Evolutionary conservation across 2,797 vertebrate genomes (phyloP).

Genomic region (Protosalanx chinensis): DNA sequence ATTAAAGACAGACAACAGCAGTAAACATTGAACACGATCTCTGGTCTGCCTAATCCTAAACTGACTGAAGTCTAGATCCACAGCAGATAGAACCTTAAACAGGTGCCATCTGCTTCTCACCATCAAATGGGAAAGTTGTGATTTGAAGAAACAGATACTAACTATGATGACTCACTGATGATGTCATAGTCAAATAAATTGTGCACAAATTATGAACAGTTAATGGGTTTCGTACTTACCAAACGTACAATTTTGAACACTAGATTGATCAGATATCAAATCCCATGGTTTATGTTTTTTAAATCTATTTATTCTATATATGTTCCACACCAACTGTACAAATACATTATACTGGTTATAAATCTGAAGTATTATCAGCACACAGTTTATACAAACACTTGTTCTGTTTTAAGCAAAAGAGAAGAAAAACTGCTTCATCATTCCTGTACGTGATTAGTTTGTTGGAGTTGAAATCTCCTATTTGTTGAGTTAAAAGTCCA

Average conservation of each 20-base stretch:
- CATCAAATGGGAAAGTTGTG: too few relatives aligned
- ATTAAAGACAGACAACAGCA: neutral
- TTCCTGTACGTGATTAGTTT: too few relatives aligned
- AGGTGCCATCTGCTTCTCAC: too few relatives aligned
- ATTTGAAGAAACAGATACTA: too few relatives aligned
- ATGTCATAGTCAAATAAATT: neutral
- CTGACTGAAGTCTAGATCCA: too few relatives aligned
- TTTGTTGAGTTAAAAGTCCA: too few relatives aligned
- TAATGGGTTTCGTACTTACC: too few relatives aligned
- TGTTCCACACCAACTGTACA: slow-evolving; percentile 56
- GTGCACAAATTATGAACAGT: neutral
- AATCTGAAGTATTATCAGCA: slow-evolving; percentile 37
- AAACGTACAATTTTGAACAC: too few relatives aligned
- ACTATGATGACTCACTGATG: neutral
- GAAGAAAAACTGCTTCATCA: slow-evolving; percentile 11
- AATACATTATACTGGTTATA: slow-evolving; percentile 51
- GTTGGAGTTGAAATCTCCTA: too few relatives aligned
- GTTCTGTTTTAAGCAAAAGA: slow-evolving; percentile 21
- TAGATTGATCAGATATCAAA: neutral
- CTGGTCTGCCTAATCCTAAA: too few relatives aligned
- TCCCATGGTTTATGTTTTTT: neutral
- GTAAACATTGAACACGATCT: neutral
- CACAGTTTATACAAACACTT: slow-evolving; percentile 31
- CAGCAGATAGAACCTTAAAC: too few relatives aligned
- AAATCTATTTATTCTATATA: slow-evolving; percentile 34